Conservation (phyloP, 2,797 vertebrate species). For the Podarcis lilfordi region DNA sequence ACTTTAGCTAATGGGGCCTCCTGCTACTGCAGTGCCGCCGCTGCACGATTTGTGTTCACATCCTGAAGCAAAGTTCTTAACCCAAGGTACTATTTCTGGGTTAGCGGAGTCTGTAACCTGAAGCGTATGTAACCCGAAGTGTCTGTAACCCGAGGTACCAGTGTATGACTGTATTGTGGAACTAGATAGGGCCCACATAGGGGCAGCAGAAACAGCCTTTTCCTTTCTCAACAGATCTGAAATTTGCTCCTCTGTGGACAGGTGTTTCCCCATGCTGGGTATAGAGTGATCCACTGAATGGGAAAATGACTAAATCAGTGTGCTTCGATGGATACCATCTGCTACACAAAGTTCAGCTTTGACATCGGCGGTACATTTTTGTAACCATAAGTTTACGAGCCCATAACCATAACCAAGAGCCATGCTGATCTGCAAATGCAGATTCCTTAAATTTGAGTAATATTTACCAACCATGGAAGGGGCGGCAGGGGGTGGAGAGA, state of each 20-base stretch:
- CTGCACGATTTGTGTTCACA: no score
- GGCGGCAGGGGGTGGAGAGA: no score
- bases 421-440: not conserved
- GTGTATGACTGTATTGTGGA: no score
- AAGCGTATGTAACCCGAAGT: no score
- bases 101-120: no score
- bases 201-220: not conserved
- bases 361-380: rapidly evolving
- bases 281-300: not conserved
- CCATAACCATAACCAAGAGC: not conserved
- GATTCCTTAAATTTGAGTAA: not conserved
- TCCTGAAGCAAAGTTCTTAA: no score
- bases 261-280: not conserved
- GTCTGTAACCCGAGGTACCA: no score
- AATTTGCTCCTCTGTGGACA: not conserved
- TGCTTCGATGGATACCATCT: not conserved
- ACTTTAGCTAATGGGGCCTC: no score
- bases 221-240: not conserved
- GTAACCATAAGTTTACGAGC: rapidly evolving
- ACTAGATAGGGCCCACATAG: no score
- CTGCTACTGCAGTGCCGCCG: no score
- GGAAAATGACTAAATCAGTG: not conserved
- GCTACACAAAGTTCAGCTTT: constrained; percentile 13
- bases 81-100: no score
- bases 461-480: not conserved